A percentile compares a stretch with the other conserved stretches of the same genome.
Conservation (phyloP, 2,888 invertebrate species). For the Lasioglossum villosulum region DNA sequence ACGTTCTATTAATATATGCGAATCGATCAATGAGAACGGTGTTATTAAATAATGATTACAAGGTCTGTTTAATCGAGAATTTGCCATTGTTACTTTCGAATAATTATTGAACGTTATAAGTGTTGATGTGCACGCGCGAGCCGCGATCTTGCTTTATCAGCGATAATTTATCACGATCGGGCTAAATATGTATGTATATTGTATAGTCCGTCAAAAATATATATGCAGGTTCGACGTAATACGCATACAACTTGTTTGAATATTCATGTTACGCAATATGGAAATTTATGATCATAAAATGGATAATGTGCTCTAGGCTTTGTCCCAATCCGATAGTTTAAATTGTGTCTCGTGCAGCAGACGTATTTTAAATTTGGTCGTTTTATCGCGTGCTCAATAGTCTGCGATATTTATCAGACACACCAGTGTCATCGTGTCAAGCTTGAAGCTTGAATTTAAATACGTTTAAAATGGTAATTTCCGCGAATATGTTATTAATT, state of each 20-base stretch:
- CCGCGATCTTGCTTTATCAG: neutral
- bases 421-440: constrained; percentile 5
- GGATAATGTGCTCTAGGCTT: constrained; percentile 55
- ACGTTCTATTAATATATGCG: neutral
- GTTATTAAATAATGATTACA: neutral
- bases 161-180: neutral
- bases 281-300: constrained; percentile 59
- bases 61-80: neutral
- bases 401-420: constrained; percentile 32
- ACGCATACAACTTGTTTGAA: constrained; percentile 48
- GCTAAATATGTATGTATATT: neutral
- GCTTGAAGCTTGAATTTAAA: constrained; percentile 28
- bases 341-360: constrained; percentile 19
- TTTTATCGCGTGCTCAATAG: constrained; percentile 49
- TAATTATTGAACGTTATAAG: neutral
- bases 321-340: constrained; percentile 42
- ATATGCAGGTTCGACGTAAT: constrained; percentile 51
- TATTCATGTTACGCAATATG: constrained; percentile 64
- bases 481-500: neutral
- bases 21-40: neutral
- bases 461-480: neutral
- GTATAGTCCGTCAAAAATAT: constrained; percentile 50
- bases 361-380: constrained; percentile 49
- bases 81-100: neutral
- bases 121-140: neutral